Evolutionary conservation across 92 coral and sea anemone genomes (phyloP), one percentile per base, ranked within the genome.

Genomic region (Palythoa heliodiscus): DNA sequence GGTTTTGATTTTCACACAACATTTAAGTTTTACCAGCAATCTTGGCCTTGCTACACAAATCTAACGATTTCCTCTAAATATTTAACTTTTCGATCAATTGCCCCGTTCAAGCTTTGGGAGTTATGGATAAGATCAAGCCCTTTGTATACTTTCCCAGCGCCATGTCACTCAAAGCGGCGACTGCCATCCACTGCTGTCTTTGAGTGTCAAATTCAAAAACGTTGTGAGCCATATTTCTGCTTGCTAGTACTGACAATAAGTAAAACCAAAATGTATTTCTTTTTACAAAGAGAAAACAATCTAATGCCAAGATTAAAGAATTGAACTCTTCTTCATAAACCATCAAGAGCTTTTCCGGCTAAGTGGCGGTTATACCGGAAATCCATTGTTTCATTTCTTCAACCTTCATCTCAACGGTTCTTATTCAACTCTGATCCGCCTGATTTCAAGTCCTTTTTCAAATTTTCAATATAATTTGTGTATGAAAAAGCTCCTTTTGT

Each of bases 261-360:
- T 8, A 12, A 22, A 70, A 10, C 60, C 20, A 70, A 47, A 79
- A 68, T 40, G 22, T 48, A 80, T 43, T 40, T 23, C 17, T 68
- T 53, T 69, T 72, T 39, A 22, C 38, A 16, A 47, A 11, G 13
- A 58, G 40, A 11, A 66, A 80, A 25, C 70, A 64, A n/a, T 16
- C 52, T 66, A 66, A 67, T 43, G 47, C 63, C 47, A n/a, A 74
- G 78, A 74, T 76, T 76, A 76, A 54, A 76, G 48, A 12, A 11
- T 74, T 74, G 78, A 74, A 48, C 78, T 74, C 55, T 29, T 76
- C 81, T 40, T 24, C 16, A 19, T 71, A 29, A 43, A 52, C 73
- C 73, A 63, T 64, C 73, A 29, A 47, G 29, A 9, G 20, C 80
- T 15, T 80, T 80, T 80, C 84, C 84, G 53, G 84, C 73, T 80